Base-by-base conservation (phyloP, 1,140 invertebrate genomes). In the Tribolium madens region DNA sequence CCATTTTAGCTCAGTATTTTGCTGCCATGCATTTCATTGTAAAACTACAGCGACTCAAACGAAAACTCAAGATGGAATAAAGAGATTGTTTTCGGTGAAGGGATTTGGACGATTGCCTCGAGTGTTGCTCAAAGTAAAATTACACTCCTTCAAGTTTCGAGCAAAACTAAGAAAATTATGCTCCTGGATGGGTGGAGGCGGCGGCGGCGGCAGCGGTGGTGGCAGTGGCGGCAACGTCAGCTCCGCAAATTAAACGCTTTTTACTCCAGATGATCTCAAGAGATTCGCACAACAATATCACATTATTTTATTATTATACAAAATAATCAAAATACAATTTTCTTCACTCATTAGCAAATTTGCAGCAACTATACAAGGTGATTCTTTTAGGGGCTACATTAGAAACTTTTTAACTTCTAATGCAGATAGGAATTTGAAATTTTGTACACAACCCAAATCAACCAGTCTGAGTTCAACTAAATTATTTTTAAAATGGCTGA, bases 101-200 rank as follows among this genome's bases (percentile, higher is more conserved):
- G 77, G 52, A 42, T 9, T 47, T 80, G 83, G 80, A 21, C 81
- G 70, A 76, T 21, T 57, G 42, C 48, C 48, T 72, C 48, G 73
- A 81, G 78, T 79, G 81, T 83, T 81, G 74, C 77, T 84, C 83
- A 83, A 84, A 84, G 83, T 83, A 84, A 84, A 84, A 84, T 84
- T 84, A 82, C 79, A 76, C 77, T 81, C 80, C 80, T 79, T 80
- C 73, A 82, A 82, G 80, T 82, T 83, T 80, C 76, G 10, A 33
- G 77, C 80, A 81, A 82, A 83, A 83, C 79, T 82, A 77, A 79
- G 81, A 82, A 84, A 83, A 84, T 84, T 84, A 83, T 80, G 78
- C 77, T 69, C 47, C 77, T 13, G 42, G 17, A 60, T 36, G 18
- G 36, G 60, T 42, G 60, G 73, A 17, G 60, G 76, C 52, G 71